Base-by-base conservation (phyloP, 2,888 invertebrate genomes). In the Chrysolina haemoptera region DNA sequence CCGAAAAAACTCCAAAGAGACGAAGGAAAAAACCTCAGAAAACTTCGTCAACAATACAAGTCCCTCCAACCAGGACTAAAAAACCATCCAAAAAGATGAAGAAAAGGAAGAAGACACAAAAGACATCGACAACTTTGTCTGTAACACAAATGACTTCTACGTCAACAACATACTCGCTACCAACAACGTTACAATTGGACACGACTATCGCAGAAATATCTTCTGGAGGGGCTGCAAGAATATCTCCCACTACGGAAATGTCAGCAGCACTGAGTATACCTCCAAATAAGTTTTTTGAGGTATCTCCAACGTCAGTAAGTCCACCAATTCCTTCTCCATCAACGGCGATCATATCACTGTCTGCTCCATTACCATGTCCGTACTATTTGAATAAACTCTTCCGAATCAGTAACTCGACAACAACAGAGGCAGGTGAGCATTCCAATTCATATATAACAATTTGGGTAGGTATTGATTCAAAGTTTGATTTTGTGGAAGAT, bases 61-160 rank as follows among this genome's bases (percentile, higher is more conserved):
- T 14, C 18, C 11, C 41, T 8, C 35, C 16, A 59, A 8, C 14
- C 27, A 14, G 6, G 18, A 27, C 59, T 12, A 35, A 35, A 10
- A 35, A 59, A 27, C 22, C 35, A 8, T 9, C 59, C 14, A 59
- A 59, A 10, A 22, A 59, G n/a, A n/a, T 14, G 59, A 59, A 59
- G 59, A 59, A 59, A 10, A 59, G 22, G 59, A 59, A 22, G 35
- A 40, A 40, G 35, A 40, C n/a, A 27, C 41, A 18, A 55, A 53
- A 68, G 35, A 12, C 62, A 64, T 27, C 18, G 12, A 16, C 22
- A 70, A 53, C 8, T n/a, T 65, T 35, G 8, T 27, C 16, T 35
- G 22, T 48, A 55, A n/a, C 59, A 48, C 12, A 18, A 8, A 22
- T 22, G 35, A 22, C 50, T 64, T 62, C 69, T 70, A 72, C 18